phyloP scores from a whole-genome alignment of 1,140 invertebrate genomes.

The Musca domestica region DNA sequence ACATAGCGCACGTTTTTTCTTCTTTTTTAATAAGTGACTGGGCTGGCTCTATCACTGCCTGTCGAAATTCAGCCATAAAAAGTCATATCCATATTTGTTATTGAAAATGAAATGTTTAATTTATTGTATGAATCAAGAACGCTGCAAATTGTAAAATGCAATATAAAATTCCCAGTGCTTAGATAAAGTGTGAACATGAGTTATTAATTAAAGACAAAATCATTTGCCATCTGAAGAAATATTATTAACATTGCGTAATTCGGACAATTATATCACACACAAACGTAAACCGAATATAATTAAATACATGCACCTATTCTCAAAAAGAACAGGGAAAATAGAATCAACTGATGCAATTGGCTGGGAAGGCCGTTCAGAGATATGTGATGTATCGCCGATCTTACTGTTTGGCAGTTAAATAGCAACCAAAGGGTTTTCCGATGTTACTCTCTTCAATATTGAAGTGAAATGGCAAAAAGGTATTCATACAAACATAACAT shows the following conservation, averaged over 20 bases:
- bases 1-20: conserved; percentile 12
- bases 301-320: background rate
- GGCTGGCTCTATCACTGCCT: background rate
- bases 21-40: conserved; percentile 8
- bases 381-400: background rate
- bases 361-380: background rate
- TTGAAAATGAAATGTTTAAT: background rate
- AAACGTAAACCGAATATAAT: background rate
- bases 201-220: too few species aligned
- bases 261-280: background rate
- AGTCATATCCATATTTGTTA: conserved; percentile 1
- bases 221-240: too few species aligned
- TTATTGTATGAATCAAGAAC: too few species aligned
- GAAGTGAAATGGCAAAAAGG: conserved; percentile 2
- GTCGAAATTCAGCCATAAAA: conserved; percentile 2
- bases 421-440: background rate
- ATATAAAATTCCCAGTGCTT: too few species aligned
- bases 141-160: too few species aligned
- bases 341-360: background rate
- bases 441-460: background rate
- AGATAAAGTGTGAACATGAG: too few species aligned
- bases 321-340: background rate
- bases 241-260: conserved; percentile 8
- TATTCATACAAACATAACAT: conserved; percentile 1
- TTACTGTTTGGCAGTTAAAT: background rate